Evolutionary conservation across 2,888 invertebrate species (phyloP).

Genomic region (Orgyia antiqua): DNA sequence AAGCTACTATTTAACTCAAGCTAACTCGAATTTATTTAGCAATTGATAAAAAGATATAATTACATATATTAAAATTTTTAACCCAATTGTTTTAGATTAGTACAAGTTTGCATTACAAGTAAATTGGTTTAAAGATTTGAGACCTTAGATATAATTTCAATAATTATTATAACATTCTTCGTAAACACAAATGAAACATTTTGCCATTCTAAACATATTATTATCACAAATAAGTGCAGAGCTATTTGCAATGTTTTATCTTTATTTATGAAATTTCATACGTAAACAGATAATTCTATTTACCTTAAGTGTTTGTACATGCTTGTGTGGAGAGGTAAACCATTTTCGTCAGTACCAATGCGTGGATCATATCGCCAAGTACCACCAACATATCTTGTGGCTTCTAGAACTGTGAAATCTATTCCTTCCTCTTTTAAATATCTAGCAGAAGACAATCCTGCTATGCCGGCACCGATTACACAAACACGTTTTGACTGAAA

Average conservation of each 20-base stretch:
- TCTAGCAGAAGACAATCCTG: slow-evolving; percentile 55
- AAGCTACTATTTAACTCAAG: too few species aligned
- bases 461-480: slow-evolving; percentile 63
- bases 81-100: too few species aligned
- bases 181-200: slow-evolving; percentile 16
- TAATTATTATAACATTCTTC: slow-evolving; percentile 10
- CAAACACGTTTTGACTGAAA: slow-evolving; percentile 46
- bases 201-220: too few species aligned
- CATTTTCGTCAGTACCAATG: slow-evolving; percentile 74
- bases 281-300: background rate
- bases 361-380: slow-evolving; percentile 69
- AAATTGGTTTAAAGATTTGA: too few species aligned
- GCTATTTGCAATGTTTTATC: too few species aligned
- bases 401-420: slow-evolving; percentile 56
- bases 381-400: slow-evolving; percentile 58
- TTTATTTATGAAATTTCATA: too few species aligned
- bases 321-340: slow-evolving; percentile 80
- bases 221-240: too few species aligned
- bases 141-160: too few species aligned
- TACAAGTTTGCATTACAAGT: too few species aligned
- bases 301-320: slow-evolving; percentile 84
- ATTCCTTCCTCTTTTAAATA: slow-evolving; percentile 59
- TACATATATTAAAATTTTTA: too few species aligned
- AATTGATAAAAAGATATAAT: too few species aligned
- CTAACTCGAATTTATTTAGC: too few species aligned